These are phyloP conservation scores for Chelon labrosus DNA, from an alignment of 2,797 vertebrate genomes.

Conservation along the genomic window DNA sequence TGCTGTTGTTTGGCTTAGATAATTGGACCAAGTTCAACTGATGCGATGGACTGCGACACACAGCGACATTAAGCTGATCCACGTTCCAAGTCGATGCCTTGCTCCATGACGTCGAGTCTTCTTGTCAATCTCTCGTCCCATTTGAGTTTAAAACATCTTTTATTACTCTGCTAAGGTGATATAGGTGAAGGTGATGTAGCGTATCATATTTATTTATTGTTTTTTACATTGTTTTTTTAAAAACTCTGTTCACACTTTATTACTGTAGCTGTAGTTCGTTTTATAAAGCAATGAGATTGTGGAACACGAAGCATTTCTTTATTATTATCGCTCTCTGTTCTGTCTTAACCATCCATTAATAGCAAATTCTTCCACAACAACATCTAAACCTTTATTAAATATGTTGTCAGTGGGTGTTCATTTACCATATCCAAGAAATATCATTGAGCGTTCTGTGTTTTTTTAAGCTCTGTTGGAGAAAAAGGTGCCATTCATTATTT, in stretches of 20 bases:
- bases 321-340: slow-evolving; percentile 16
- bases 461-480: slow-evolving; percentile 46
- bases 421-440: slow-evolving; percentile 43
- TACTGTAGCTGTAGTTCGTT: slow-evolving; percentile 54
- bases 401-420: slow-evolving; percentile 59
- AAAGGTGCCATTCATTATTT: slow-evolving; percentile 68
- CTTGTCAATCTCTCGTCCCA: slow-evolving; percentile 23
- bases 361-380: slow-evolving; percentile 48
- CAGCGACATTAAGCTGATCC: slow-evolving; percentile 19
- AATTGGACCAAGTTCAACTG: slow-evolving; percentile 60
- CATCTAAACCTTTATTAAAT: slow-evolving; percentile 40
- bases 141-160: slow-evolving; percentile 51
- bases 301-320: slow-evolving; percentile 23
- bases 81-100: slow-evolving; percentile 23
- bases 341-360: slow-evolving; percentile 42
- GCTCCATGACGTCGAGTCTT: slow-evolving; percentile 13
- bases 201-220: slow-evolving; percentile 76
- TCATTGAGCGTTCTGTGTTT: slow-evolving; percentile 39
- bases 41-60: slow-evolving; percentile 28
- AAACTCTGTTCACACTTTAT: slow-evolving; percentile 40
- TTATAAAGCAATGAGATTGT: slow-evolving; percentile 41
- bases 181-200: slow-evolving; percentile 54
- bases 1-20: slow-evolving; percentile 60
- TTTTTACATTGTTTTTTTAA: slow-evolving; percentile 46
- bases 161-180: slow-evolving; percentile 49